phyloP scores from a whole-genome alignment of 2,113 vertebrate species.

The Sisor rabdophorus region DNA sequence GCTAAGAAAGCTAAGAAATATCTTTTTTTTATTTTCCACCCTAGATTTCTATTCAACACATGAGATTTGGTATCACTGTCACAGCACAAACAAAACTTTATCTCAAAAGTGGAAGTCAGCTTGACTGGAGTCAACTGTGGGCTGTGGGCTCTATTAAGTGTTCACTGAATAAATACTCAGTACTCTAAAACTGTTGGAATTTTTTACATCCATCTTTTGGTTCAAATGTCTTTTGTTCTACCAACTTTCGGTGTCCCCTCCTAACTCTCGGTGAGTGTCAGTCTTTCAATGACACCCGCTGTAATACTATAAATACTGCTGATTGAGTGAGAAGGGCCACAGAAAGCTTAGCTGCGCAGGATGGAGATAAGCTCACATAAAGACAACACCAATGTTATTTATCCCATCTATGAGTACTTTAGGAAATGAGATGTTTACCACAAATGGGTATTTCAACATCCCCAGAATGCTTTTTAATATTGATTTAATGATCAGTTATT shows the following conservation, averaged over 20 bases:
- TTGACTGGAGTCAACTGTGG: constrained; percentile 12
- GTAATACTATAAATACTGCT: constrained; percentile 52
- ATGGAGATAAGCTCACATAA: constrained; percentile 49
- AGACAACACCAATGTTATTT: constrained; percentile 53
- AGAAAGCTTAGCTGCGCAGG: constrained; percentile 45
- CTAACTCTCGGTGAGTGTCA: constrained; percentile 41
- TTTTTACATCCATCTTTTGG: not conserved
- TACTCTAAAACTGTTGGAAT: constrained; percentile 4
- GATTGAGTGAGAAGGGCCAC: constrained; percentile 53
- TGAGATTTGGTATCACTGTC: not conserved
- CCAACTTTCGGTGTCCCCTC: constrained; percentile 24
- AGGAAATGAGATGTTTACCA: constrained; percentile 69
- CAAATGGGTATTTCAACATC: constrained; percentile 64
- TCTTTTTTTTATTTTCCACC: not conserved
- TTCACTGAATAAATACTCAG: not conserved
- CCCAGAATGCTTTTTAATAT: constrained; percentile 63
- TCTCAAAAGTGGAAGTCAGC: constrained; percentile 4
- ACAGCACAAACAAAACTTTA: constrained; percentile 20
- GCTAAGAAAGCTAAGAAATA: not conserved
- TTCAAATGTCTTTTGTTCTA: constrained; percentile 11
- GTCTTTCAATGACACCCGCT: constrained; percentile 62
- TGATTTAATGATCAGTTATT: constrained; percentile 66
- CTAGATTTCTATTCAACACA: not conserved
- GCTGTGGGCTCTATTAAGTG: not conserved
- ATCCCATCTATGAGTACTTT: constrained; percentile 52